phyloP scores from a whole-genome alignment of 2,888 invertebrate genomes.

The Operophtera brumata region DNA sequence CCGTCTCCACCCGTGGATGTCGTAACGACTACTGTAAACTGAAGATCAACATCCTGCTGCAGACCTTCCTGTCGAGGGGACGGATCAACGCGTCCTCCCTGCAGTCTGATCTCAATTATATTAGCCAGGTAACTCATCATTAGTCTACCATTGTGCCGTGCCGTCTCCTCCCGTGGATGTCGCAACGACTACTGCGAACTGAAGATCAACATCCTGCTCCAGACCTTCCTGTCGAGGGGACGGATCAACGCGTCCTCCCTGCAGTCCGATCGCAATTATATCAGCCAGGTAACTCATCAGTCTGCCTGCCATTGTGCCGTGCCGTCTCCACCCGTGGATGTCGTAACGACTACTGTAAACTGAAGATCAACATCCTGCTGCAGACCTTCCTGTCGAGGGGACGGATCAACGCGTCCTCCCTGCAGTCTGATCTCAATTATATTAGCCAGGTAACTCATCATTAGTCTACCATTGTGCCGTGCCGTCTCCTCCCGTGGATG shows the following conservation, averaged over 20 bases:
- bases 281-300: constrained; percentile 91
- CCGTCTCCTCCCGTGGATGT: too few species aligned
- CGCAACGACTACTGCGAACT: constrained; percentile 86
- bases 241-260: constrained; percentile 91
- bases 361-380: constrained; percentile 96
- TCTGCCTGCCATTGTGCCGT: too few species aligned
- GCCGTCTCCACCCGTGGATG: too few species aligned
- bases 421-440: constrained; percentile 93
- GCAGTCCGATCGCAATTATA: constrained; percentile 93
- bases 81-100: constrained; percentile 91
- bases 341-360: constrained; percentile 86
- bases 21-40: constrained; percentile 87
- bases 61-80: constrained; percentile 92
- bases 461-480: too few species aligned
- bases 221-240: constrained; percentile 92
- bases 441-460: constrained; percentile 92
- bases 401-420: constrained; percentile 89
- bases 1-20: too few species aligned
- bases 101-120: constrained; percentile 93
- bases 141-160: too few species aligned
- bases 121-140: constrained; percentile 85
- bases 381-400: constrained; percentile 94
- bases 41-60: constrained; percentile 94
- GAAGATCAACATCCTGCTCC: constrained; percentile 97
- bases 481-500: too few species aligned